A percentile compares a stretch with the other conserved stretches of the same genome.
Evolutionary conservation across 2,113 vertebrate genomes (phyloP).

Genomic region (Tragelaphus strepsiceros): DNA sequence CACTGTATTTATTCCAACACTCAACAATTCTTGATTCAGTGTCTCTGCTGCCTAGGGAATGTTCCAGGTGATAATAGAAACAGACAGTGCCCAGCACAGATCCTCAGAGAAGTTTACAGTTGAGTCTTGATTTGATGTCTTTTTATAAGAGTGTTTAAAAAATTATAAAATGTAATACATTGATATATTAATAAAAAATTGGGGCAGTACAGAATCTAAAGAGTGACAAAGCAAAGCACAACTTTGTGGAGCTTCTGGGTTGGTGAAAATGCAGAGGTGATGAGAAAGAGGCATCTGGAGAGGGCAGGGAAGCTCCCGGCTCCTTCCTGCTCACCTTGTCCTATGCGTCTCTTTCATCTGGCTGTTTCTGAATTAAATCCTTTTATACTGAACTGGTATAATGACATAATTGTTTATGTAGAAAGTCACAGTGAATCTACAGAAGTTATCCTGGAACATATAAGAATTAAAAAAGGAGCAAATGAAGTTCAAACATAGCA

Average conservation of each 20-base stretch:
- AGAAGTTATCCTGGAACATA: neutral
- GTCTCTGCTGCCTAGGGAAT: neutral
- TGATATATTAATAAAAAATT: neutral
- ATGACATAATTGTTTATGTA: neutral
- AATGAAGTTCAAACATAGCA: neutral
- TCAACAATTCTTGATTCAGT: neutral
- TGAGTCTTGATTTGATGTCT: neutral
- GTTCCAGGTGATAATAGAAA: neutral
- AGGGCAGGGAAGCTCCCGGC: fast-evolving
- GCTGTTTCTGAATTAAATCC: neutral
- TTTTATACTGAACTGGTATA: neutral
- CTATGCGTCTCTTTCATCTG: neutral
- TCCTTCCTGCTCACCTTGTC: neutral
- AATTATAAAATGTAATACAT: neutral
- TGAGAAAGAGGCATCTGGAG: neutral
- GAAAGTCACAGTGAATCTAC: neutral
- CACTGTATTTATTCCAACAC: neutral
- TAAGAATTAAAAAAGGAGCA: neutral
- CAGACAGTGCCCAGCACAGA: neutral
- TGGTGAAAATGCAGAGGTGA: neutral
- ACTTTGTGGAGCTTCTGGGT: neutral
- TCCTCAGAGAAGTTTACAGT: neutral
- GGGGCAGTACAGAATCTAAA: too few species aligned
- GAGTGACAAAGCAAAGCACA: neutral
- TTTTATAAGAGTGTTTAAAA: neutral